Base-by-base conservation (phyloP, 2,113 vertebrate genomes). In the Crypturellus undulatus region DNA sequence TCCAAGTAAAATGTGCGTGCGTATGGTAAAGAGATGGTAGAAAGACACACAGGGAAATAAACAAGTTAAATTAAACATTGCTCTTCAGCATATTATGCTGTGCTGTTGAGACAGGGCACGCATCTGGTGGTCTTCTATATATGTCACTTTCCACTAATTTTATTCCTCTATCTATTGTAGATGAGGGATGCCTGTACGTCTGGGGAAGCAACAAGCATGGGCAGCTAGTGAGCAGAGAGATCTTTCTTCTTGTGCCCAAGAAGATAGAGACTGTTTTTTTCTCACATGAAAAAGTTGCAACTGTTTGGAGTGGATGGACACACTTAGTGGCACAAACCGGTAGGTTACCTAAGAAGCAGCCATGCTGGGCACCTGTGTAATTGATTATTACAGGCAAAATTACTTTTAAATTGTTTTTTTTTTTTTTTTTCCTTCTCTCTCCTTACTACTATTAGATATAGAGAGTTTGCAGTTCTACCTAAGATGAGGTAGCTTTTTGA, bases 171-270 rank as follows among this genome's bases (percentile, higher is more conserved):
- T 92, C 38, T 90, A 8, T 91, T 97, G 49, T 84, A 98, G 99
- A 93, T 92, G 96, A 97, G 64, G 99, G 99, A 71, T 96, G 98
- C 72, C 75, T 99, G 58, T 99, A 98, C 79, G 97, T 99, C 62
- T 99, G 99, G 99, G 99, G 99, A 73, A 98, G 98, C 96, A 99
- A 99, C 97, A 99, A 98, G 73, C 98, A 99, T 0, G 97, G 98
- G 64, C 99, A 99, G 93, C 97, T 99, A 78, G 94, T 97, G 76
- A 92, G 95, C 86, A 81, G 94, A 59, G 97, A 98, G 56, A 42
- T 94, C 26, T 99, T 99, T 93, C 93, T 99, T 84, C 82, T 93
- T 49, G 79, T 95, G 73, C 98, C 99, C 20, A 86, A 90, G 94
- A 97, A 95, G 82, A 92, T 99, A 88, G 98, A 98, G 67, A 42